Conservation (phyloP, 2,888 invertebrate species). For the Ornithoptera alexandrae region DNA sequence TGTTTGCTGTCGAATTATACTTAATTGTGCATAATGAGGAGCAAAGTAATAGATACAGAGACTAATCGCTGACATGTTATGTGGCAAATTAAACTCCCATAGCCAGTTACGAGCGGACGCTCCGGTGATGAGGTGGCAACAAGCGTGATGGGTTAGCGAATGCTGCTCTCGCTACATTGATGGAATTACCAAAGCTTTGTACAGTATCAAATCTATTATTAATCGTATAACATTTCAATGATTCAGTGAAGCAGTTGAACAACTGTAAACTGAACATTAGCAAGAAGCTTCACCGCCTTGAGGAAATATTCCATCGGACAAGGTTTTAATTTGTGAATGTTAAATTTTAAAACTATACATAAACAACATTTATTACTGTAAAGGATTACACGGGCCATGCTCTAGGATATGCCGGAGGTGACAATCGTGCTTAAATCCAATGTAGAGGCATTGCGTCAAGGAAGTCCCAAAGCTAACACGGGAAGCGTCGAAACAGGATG, state of each 20-base stretch:
- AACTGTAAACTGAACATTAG: not conserved
- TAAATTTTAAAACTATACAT: not conserved
- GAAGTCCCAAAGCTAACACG: not conserved
- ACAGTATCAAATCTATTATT: not conserved
- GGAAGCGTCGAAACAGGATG: slow-evolving; percentile 37
- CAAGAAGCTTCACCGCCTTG: not conserved
- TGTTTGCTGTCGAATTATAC: slow-evolving; percentile 39
- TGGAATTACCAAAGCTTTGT: not conserved
- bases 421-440: slow-evolving; percentile 52
- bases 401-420: slow-evolving; percentile 52
- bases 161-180: not conserved
- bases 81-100: slow-evolving; percentile 45
- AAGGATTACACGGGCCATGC: slow-evolving; percentile 57
- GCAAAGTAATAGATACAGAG: slow-evolving; percentile 56
- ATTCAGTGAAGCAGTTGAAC: not conserved
- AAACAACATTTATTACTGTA: not conserved
- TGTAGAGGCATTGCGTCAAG: not conserved
- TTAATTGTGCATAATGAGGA: slow-evolving; percentile 58
- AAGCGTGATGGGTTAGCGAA: not conserved
- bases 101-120: slow-evolving; percentile 28
- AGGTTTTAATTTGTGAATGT: not conserved
- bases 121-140: slow-evolving; percentile 6
- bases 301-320: not conserved
- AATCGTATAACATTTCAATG: not conserved
- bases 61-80: slow-evolving; percentile 37